Conservation (phyloP, 2,888 invertebrate genomes). For the Alitta virens region DNA sequence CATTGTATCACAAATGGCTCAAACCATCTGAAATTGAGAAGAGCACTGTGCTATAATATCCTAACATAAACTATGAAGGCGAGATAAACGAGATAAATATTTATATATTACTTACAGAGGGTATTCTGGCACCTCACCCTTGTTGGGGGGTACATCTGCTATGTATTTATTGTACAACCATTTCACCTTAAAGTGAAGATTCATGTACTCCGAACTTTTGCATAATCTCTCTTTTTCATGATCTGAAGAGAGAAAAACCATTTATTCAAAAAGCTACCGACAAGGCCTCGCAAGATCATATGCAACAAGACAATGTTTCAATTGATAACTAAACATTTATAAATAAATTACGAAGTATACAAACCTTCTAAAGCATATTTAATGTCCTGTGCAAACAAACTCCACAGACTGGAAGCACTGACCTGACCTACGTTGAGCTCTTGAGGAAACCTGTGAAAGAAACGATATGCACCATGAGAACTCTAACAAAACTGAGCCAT, state of each 20-base stretch:
- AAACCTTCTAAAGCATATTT: slow-evolving; percentile 87
- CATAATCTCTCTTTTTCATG: slow-evolving; percentile 91
- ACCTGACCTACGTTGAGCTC: slow-evolving; percentile 97
- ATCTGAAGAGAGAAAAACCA: slow-evolving; percentile 63
- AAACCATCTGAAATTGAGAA: slow-evolving; percentile 78
- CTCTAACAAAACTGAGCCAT: too few species aligned
- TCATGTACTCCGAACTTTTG: slow-evolving; percentile 99
- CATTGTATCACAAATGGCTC: slow-evolving; percentile 99
- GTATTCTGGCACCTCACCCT: slow-evolving; percentile 95
- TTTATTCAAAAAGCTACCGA: too few species aligned
- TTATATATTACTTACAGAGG: slow-evolving; percentile 69
- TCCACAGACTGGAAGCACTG: slow-evolving; percentile 98
- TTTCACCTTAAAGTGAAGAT: slow-evolving; percentile 98
- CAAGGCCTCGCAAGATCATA: too few species aligned
- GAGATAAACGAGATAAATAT: background rate
- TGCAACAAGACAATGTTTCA: too few species aligned
- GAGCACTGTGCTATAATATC: too few species aligned
- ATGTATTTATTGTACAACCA: slow-evolving; percentile 98
- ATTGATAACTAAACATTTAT: too few species aligned
- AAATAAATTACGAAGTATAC: too few species aligned
- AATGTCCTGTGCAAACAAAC: slow-evolving; percentile 84
- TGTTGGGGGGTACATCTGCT: slow-evolving; percentile 94
- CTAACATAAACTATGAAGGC: too few species aligned
- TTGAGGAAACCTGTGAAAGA: slow-evolving; percentile 74
- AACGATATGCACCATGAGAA: too few species aligned